Percentiles rank a stretch among this genome's conserved stretches.
Conservation (phyloP, 2,888 invertebrate genomes). For the Arenicola marina region DNA sequence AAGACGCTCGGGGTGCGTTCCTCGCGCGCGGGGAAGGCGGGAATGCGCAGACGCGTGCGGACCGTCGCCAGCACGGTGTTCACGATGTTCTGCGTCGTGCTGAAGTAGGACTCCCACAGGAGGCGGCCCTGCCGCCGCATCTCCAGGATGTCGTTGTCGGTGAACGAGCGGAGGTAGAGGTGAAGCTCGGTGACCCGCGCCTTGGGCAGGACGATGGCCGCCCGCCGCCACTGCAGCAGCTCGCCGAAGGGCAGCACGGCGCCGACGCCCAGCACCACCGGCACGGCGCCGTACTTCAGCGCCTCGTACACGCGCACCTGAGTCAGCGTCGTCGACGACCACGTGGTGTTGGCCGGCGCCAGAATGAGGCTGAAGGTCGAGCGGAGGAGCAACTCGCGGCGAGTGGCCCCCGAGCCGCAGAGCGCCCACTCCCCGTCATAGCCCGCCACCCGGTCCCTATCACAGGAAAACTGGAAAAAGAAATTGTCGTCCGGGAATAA, state of each 20-base stretch:
- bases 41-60: conserved; percentile 82
- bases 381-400: conserved; percentile 57
- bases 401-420: conserved; percentile 70
- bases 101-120: conserved; percentile 89
- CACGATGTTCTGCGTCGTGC: conserved; percentile 82
- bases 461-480: conserved; percentile 80
- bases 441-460: conserved; percentile 53
- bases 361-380: conserved; percentile 86
- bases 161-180: conserved; percentile 81
- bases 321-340: conserved; percentile 65
- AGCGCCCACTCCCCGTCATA: conserved; percentile 82
- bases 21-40: conserved; percentile 77
- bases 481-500: conserved; percentile 70
- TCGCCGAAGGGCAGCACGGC: conserved; percentile 81
- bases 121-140: conserved; percentile 86
- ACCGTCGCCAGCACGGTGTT: conserved; percentile 82
- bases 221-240: conserved; percentile 65
- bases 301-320: conserved; percentile 85
- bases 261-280: conserved; percentile 80
- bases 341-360: conserved; percentile 73
- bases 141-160: conserved; percentile 63
- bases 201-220: conserved; percentile 63
- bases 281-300: conserved; percentile 84
- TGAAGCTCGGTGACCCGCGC: conserved; percentile 78
- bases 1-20: conserved; percentile 80